Conservation (phyloP, 2,113 vertebrate species). For the Diglossa brunneiventris region DNA sequence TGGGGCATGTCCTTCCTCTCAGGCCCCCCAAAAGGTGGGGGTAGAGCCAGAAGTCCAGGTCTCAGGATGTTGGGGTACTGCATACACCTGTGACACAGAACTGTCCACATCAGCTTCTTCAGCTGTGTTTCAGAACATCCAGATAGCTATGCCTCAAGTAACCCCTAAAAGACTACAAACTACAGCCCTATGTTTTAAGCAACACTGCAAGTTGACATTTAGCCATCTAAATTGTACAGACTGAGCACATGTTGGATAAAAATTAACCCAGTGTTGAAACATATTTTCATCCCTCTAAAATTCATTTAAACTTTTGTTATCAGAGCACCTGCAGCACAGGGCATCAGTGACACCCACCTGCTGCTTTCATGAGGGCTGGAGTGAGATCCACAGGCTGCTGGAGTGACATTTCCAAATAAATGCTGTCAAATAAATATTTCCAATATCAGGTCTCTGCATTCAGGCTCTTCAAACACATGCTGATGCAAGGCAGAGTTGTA, state of each 20-base stretch:
- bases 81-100: neutral
- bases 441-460: neutral
- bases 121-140: neutral
- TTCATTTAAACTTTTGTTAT: neutral
- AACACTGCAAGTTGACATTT: neutral
- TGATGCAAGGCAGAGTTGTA: neutral
- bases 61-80: fast-evolving
- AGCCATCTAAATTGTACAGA: neutral
- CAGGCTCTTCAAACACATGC: neutral
- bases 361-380: neutral
- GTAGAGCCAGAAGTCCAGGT: neutral
- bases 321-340: neutral
- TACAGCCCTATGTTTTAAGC: neutral
- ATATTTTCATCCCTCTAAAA: neutral
- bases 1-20: neutral
- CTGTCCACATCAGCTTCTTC: neutral
- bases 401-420: neutral
- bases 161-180: neutral
- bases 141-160: neutral
- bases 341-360: neutral
- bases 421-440: neutral
- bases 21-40: neutral
- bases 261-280: neutral
- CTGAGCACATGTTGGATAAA: neutral
- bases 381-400: neutral